Evolutionary conservation across 2,113 vertebrate species (phyloP).

Genomic region (Coreoperca whiteheadi): DNA sequence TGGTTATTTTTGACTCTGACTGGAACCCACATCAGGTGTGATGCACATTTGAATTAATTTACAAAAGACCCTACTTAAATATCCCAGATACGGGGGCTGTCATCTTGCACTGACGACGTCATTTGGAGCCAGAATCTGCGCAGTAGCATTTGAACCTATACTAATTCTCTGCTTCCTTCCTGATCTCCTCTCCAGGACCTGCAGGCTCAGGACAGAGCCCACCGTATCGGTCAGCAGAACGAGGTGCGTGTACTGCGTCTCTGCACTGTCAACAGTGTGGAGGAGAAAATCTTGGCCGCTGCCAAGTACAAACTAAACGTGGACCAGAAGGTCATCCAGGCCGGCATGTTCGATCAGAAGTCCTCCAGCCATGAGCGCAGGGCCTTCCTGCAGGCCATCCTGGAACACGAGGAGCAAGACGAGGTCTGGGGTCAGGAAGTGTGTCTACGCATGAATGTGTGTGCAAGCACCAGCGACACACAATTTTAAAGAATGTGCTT

Average conservation of each 20-base stretch:
- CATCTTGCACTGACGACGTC: no score
- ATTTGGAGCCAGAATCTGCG: no score
- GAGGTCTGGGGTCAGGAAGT: constrained; percentile 87
- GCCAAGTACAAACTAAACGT: constrained; percentile 97
- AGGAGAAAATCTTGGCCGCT: constrained; percentile 93
- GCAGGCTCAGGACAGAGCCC: constrained; percentile 96
- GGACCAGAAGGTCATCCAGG: constrained; percentile 98
- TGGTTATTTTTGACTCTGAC: constrained; percentile 97
- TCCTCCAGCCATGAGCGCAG: constrained; percentile 96
- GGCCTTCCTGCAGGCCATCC: constrained; percentile 95
- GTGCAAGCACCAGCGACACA: constrained; percentile 71
- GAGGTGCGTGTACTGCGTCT: constrained; percentile 96
- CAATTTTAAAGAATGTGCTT: constrained; percentile 28
- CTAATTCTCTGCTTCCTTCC: background rate
- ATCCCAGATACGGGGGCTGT: no score
- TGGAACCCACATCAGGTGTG: constrained; percentile 98
- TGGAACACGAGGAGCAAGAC: constrained; percentile 98
- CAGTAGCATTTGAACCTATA: background rate
- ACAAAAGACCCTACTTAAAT: constrained; percentile 76
- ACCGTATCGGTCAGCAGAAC: constrained; percentile 97
- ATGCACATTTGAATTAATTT: constrained; percentile 70
- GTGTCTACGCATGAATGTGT: constrained; percentile 74
- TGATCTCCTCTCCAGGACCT: constrained; percentile 86
- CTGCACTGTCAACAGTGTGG: constrained; percentile 95
- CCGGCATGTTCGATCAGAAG: constrained; percentile 99